Percentiles rank a stretch among this genome's conserved stretches.
These are phyloP conservation scores for Ceraclea dissimilis DNA, from an alignment of 2,888 invertebrate genomes.

Conservation along the genomic window DNA sequence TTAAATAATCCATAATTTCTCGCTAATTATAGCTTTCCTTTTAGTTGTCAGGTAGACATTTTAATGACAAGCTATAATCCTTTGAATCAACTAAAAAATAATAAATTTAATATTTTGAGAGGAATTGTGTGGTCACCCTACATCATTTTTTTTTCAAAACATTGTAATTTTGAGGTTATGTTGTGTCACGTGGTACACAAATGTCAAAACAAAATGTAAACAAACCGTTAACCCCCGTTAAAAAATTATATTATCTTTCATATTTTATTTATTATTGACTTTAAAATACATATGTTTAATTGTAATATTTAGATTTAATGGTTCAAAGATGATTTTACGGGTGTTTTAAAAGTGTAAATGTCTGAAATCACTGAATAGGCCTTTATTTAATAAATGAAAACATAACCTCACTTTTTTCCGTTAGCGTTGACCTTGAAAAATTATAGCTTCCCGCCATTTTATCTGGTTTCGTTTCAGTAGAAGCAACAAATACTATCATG, in stretches of 20 bases:
- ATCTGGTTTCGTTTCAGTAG: constrained; percentile 2
- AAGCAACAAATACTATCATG: background rate
- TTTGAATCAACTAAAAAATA: too few species aligned
- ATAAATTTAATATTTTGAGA: background rate
- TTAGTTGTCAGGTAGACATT: too few species aligned
- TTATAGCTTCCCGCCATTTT: constrained; percentile 23
- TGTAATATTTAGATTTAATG: too few species aligned
- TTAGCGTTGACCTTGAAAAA: constrained; percentile 20
- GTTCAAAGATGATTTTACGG: too few species aligned
- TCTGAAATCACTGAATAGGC: too few species aligned
- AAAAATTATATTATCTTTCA: constrained; percentile 1
- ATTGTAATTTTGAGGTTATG: constrained; percentile 22
- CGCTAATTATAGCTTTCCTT: too few species aligned
- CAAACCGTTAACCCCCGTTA: constrained; percentile 10
- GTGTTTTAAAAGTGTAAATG: too few species aligned
- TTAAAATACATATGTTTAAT: too few species aligned
- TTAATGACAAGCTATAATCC: too few species aligned
- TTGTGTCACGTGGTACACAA: constrained; percentile 18
- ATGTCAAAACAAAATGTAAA: constrained; percentile 22
- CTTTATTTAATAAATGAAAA: too few species aligned
- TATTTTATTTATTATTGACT: too few species aligned
- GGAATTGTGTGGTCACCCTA: background rate
- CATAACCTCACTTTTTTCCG: constrained; percentile 20
- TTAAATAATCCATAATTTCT: too few species aligned
- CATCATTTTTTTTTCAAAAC: background rate